Evolutionary conservation across 1,140 invertebrate species (phyloP), one percentile per base, ranked within the genome.

Genomic region (Halictus rubicundus): DNA sequence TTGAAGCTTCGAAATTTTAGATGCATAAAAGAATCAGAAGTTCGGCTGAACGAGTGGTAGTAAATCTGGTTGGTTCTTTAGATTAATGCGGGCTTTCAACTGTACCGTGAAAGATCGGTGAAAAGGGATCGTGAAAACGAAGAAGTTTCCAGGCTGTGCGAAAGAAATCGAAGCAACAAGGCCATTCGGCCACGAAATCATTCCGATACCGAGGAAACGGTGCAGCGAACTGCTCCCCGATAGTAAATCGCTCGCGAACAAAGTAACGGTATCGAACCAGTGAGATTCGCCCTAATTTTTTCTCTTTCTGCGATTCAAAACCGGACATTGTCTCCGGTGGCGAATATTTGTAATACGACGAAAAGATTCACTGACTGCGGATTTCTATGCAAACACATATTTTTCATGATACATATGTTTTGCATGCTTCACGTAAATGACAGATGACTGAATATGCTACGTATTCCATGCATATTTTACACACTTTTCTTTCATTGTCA

Each of bases 281-380:
- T 80, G 80, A 85, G 83, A 86, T 80, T 59, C 65, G 84, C 64
- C 64, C 69, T 60, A 66, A 85, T 85, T 86, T 69, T 83, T 77
- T 21, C 39, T 68, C 39, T 68, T 74, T 72, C 32, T 32, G 32
- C 32, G 5, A 32, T 2, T 32, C 32, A 3, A 32, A 32, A 32
- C 32, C 32, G 32, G 32, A 32, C 32, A 5, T 32, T 32, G n/a
- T n/a, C n/a, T n/a, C n/a, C n/a, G n/a, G n/a, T n/a, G n/a, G n/a
- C n/a, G n/a, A n/a, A n/a, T n/a, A n/a, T n/a, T n/a, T n/a, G n/a
- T n/a, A n/a, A n/a, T n/a, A n/a, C n/a, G n/a, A n/a, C n/a, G n/a
- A n/a, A n/a, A n/a, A n/a, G n/a, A n/a, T n/a, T n/a, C n/a, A n/a
- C n/a, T n/a, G n/a, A n/a, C n/a, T n/a, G n/a, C n/a, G n/a, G n/a